Base-by-base conservation (phyloP, 53 echinoderm and acorn worm species). In the Stichopus horrens region DNA sequence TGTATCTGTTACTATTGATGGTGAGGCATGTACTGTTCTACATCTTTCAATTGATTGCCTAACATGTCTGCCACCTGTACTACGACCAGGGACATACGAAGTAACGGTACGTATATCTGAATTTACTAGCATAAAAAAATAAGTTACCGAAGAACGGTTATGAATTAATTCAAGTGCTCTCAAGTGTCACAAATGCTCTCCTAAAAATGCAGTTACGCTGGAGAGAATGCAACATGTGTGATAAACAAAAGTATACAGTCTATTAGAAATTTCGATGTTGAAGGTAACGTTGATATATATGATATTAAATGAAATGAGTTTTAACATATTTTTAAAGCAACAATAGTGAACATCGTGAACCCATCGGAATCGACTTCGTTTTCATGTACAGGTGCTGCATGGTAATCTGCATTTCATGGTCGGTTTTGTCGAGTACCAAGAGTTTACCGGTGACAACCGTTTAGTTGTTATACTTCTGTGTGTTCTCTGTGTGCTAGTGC, bases 401-500 rank as follows among this genome's bases (percentile, higher is more conserved):
- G 79, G 79, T 11, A 79, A 79, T 53, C 79, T 79, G 9, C 5
- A 16, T 8, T 79, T 79, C 56, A 53, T 18, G 54, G 79, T 79
- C 13, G 79, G 79, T 52, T 53, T 9, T 53, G 55, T 79, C n/a
- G 79, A 79, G 55, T 79, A 79, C 79, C 55, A 14, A 63, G 63
- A 60, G 9, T 9, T 13, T 63, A 0, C 63, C 63, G 10, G 16
- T 63, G 10, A 13, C 16, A 16, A 63, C 16, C 63, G 16, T 37
- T 37, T 37, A 37, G 37, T 63, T 63, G 63, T 63, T 63, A 63
- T 63, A 13, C 63, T 63, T 63, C 16, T 16, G 5, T 63, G 63
- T 63, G 63, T 0, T 7, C 63, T 63, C 8, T 37, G 37, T 37
- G 4, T 5, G 5, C 11, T 63, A 16, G 63, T 63, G 16, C 63